Evolutionary conservation across 35 echinoderm and acorn worm genomes (phyloP).

Genomic region (Lytechinus variegatus): DNA sequence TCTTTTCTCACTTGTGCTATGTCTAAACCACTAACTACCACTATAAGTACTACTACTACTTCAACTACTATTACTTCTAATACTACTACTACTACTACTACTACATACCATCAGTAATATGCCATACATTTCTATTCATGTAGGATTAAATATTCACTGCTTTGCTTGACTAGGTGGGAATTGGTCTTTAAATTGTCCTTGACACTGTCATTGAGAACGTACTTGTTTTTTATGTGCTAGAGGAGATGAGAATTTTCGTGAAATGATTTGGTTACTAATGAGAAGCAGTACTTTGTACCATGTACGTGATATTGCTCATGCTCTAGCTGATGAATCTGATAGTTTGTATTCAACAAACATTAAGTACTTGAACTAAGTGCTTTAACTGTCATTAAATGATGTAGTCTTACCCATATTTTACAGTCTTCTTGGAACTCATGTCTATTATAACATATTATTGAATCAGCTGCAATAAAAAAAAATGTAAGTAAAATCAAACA

Average conservation of each 20-base stretch:
- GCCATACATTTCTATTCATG: background rate
- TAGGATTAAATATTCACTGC: background rate
- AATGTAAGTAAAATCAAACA: background rate
- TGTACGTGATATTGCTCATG: background rate
- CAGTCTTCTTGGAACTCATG: background rate
- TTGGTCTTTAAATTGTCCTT: background rate
- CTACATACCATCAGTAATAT: no score
- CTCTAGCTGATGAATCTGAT: background rate
- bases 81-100: no score
- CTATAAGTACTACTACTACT: no score
- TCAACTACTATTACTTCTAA: no score
- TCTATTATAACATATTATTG: no score
- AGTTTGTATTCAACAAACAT: background rate
- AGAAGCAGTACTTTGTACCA: background rate
- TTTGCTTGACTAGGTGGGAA: background rate
- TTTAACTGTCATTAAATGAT: background rate
- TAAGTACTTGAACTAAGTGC: background rate
- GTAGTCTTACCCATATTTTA: background rate
- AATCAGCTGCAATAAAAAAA: background rate
- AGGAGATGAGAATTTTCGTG: background rate
- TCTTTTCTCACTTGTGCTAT: background rate
- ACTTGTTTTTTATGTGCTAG: background rate
- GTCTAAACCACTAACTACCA: no score
- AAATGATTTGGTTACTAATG: conserved; percentile 3
- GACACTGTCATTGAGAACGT: background rate